These are phyloP conservation scores for Mallotus villosus DNA, from an alignment of 2,797 vertebrate genomes.

Conservation along the genomic window DNA sequence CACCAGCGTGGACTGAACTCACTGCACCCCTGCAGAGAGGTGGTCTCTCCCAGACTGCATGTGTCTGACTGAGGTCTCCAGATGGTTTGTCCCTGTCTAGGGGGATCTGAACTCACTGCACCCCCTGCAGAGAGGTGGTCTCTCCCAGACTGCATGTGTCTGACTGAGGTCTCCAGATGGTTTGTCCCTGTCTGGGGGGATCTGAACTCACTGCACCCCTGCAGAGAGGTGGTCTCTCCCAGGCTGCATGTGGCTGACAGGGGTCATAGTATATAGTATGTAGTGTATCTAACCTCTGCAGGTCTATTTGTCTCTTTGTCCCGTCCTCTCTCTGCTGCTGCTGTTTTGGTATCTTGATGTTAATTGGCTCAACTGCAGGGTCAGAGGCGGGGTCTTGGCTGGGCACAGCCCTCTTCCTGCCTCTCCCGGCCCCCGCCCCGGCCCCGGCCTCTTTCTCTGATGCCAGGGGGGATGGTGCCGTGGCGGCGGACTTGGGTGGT, in stretches of 20 bases:
- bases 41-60: constrained; percentile 68
- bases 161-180: too few species aligned
- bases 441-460: constrained; percentile 76
- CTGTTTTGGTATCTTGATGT: constrained; percentile 94
- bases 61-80: background rate
- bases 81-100: too few species aligned
- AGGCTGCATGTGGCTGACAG: constrained; percentile 2
- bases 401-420: constrained; percentile 86
- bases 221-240: constrained; percentile 31
- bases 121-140: constrained; percentile 43
- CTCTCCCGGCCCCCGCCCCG: constrained; percentile 80
- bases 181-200: too few species aligned
- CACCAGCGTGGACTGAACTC: constrained; percentile 44
- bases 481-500: constrained; percentile 83
- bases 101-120: too few species aligned
- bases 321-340: constrained; percentile 88
- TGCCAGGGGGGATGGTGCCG: constrained; percentile 56
- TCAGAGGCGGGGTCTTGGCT: constrained; percentile 77
- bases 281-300: constrained; percentile 80
- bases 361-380: constrained; percentile 82
- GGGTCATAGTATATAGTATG: background rate
- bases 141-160: constrained; percentile 63
- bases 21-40: constrained; percentile 18
- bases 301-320: constrained; percentile 94
- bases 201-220: constrained; percentile 6